phyloP scores from a whole-genome alignment of 2,888 invertebrate species.

The Syritta pipiens region DNA sequence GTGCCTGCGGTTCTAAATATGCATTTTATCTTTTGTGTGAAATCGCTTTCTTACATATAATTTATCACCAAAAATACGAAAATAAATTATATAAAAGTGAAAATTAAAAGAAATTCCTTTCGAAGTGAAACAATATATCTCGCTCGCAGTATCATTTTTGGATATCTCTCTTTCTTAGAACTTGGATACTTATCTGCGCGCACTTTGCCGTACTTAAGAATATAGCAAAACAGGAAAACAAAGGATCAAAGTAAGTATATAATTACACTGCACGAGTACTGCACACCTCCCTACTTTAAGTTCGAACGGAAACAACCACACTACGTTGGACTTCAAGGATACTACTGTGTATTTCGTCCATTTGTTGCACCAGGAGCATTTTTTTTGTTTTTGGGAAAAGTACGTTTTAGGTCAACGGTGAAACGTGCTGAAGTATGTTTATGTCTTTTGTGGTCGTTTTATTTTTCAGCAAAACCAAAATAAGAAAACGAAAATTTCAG shows the following conservation, averaged over 20 bases:
- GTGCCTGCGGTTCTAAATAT: neutral
- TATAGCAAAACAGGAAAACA: neutral
- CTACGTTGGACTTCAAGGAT: no score
- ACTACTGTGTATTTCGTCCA: no score
- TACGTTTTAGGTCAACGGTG: neutral
- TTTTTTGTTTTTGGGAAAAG: neutral
- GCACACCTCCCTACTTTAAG: no score
- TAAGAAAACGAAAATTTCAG: no score
- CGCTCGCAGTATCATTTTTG: neutral
- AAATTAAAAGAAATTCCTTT: neutral
- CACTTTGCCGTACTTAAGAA: neutral
- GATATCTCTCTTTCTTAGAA: constrained; percentile 4
- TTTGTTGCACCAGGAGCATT: no score
- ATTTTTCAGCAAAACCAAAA: no score
- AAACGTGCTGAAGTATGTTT: neutral
- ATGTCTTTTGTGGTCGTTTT: neutral
- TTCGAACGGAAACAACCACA: neutral
- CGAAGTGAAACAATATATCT: constrained; percentile 22
- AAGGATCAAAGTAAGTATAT: constrained; percentile 12
- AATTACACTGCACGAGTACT: neutral
- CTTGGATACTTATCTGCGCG: constrained; percentile 23
- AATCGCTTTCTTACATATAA: neutral
- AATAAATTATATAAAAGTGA: neutral
- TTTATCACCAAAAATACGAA: neutral
- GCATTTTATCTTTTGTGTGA: neutral